phyloP scores from a whole-genome alignment of 2,888 invertebrate genomes.

The Iphiclides podalirius region DNA sequence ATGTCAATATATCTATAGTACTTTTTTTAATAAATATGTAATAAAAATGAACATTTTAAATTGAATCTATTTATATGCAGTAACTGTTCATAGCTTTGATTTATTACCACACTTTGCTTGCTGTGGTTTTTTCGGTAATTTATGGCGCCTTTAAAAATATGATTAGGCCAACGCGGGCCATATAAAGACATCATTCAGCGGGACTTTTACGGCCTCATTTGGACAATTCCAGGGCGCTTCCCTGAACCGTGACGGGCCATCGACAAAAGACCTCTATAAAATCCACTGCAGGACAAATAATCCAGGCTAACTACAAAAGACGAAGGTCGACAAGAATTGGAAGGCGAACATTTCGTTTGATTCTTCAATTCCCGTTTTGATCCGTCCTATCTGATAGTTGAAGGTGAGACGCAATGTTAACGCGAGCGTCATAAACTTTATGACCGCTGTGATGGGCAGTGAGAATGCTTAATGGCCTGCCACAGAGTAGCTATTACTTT shows the following conservation, averaged over 20 bases:
- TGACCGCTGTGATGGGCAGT: slow-evolving; percentile 55
- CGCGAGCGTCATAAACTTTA: slow-evolving; percentile 59
- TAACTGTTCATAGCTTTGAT: slow-evolving; percentile 34
- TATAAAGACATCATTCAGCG: slow-evolving; percentile 66
- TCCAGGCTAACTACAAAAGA: slow-evolving; percentile 2
- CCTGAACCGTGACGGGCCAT: slow-evolving; percentile 61
- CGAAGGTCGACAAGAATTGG: slow-evolving; percentile 15
- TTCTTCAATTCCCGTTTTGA: slow-evolving; percentile 27
- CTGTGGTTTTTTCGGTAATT: slow-evolving; percentile 51
- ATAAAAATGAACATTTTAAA: no score
- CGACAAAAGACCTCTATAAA: slow-evolving; percentile 36
- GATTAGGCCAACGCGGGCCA: slow-evolving; percentile 56
- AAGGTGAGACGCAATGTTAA: slow-evolving; percentile 49
- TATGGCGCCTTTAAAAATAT: slow-evolving; percentile 68
- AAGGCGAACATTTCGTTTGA: slow-evolving; percentile 7
- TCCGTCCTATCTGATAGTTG: slow-evolving; percentile 51
- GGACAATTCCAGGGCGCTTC: slow-evolving; percentile 64
- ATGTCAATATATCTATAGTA: no score
- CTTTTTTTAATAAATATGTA: no score
- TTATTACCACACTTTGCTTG: slow-evolving; percentile 36
- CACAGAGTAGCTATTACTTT: slow-evolving; percentile 33
- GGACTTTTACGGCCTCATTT: slow-evolving; percentile 71
- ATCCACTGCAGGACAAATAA: neutral
- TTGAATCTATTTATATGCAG: neutral
- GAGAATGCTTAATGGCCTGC: slow-evolving; percentile 58